A percentile compares a stretch with the other conserved stretches of the same genome.
Conservation (phyloP, 2,797 vertebrate species). For the Apogon talboti region DNA sequence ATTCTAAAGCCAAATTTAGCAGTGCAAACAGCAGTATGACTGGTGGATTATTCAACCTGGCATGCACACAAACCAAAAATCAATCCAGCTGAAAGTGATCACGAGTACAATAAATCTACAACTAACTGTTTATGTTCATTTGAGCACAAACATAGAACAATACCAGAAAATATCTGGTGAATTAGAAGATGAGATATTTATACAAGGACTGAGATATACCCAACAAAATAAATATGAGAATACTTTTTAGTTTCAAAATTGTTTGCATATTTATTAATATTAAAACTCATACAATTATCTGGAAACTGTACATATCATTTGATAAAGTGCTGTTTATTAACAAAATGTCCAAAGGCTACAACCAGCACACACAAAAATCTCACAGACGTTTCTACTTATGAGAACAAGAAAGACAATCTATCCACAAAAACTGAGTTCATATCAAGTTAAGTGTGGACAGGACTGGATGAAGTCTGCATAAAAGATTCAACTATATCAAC, state of each 20-base stretch:
- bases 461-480: conserved; percentile 16
- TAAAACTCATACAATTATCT: conserved; percentile 34
- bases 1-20: conserved; percentile 31
- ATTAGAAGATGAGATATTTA: background rate
- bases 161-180: conserved; percentile 14
- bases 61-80: background rate
- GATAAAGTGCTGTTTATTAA: conserved; percentile 62
- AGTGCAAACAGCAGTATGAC: conserved; percentile 7
- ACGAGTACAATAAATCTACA: conserved; percentile 1
- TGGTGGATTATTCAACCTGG: conserved; percentile 1
- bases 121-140: conserved; percentile 9
- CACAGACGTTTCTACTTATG: conserved; percentile 29
- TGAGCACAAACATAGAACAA: background rate
- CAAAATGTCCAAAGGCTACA: conserved; percentile 5
- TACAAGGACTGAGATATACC: background rate
- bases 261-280: conserved; percentile 45
- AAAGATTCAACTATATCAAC: conserved; percentile 10
- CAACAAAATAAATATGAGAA: conserved; percentile 9
- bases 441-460: conserved; percentile 1
- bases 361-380: conserved; percentile 23
- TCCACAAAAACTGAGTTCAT: conserved; percentile 11
- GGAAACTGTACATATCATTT: conserved; percentile 33
- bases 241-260: conserved; percentile 20
- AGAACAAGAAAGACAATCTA: conserved; percentile 14
- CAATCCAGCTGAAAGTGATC: background rate